A percentile compares a stretch with the other conserved stretches of the same genome.
These are phyloP conservation scores for Typhlichthys subterraneus DNA, from an alignment of 2,797 vertebrate genomes.

Conservation along the genomic window DNA sequence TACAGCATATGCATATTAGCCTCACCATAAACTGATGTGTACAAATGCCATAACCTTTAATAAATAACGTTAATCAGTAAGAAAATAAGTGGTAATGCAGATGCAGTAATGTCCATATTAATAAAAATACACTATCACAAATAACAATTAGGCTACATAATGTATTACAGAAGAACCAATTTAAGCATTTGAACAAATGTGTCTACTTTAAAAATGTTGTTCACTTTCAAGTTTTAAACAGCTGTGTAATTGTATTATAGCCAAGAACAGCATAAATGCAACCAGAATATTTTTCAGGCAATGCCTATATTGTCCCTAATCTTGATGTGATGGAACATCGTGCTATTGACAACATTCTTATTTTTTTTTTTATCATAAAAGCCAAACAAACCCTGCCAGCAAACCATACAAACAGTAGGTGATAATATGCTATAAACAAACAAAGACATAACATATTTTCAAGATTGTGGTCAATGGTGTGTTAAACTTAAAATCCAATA, in stretches of 20 bases:
- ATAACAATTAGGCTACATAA: conserved; percentile 10
- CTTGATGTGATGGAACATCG: background rate
- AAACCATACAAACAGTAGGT: conserved; percentile 11
- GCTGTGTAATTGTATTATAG: background rate
- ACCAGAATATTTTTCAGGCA: conserved; percentile 2
- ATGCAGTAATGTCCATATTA: conserved; percentile 37
- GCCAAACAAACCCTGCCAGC: conserved; percentile 2
- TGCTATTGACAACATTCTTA: background rate
- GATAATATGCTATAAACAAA: conserved; percentile 5
- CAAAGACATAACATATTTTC: background rate
- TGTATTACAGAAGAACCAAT: conserved; percentile 26
- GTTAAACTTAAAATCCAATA: background rate
- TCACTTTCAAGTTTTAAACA: conserved; percentile 73
- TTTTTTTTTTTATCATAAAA: conserved; percentile 2
- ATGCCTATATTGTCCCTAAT: conserved; percentile 1
- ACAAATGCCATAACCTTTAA: conserved; percentile 72
- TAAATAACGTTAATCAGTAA: conserved; percentile 75
- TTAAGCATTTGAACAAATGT: conserved; percentile 53
- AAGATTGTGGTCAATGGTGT: background rate
- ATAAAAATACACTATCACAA: conserved; percentile 25
- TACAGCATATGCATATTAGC: conserved; percentile 51
- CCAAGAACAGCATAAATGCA: conserved; percentile 5
- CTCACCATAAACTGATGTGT: conserved; percentile 53
- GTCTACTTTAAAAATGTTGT: conserved; percentile 57
- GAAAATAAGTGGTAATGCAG: conserved; percentile 48